Conservation (phyloP, 2,888 invertebrate species). For the Alsophila aescularia region DNA sequence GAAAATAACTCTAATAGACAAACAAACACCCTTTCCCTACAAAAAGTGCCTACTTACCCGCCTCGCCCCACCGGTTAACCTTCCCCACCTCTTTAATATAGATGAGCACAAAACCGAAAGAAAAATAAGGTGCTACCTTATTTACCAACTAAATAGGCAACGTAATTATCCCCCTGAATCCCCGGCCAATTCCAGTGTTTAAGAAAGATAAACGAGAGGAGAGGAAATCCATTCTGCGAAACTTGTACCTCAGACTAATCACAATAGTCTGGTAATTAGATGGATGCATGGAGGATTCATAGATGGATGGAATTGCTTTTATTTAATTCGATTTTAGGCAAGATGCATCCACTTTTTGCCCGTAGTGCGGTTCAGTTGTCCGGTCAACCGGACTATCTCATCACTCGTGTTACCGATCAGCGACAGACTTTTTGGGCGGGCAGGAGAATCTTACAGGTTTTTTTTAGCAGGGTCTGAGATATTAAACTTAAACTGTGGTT, state of each 20-base stretch:
- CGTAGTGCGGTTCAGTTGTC: no score
- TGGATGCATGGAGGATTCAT: conserved; percentile 49
- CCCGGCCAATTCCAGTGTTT: conserved; percentile 79
- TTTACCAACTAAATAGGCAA: conserved; percentile 69
- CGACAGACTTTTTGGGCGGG: no score
- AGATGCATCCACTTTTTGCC: no score
- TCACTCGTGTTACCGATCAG: no score
- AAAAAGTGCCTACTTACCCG: conserved; percentile 17
- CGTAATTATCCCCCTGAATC: conserved; percentile 77
- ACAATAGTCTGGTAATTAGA: conserved; percentile 64
- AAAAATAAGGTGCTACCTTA: conserved; percentile 60
- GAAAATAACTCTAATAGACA: conserved; percentile 25
- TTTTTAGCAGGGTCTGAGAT: no score
- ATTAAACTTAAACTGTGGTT: no score
- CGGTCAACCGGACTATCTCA: no score
- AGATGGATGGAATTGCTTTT: conserved; percentile 51
- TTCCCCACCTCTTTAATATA: conserved; percentile 40
- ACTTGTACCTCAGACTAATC: conserved; percentile 66
- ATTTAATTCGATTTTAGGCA: conserved; percentile 38
- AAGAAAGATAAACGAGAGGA: conserved; percentile 82
- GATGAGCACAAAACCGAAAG: conserved; percentile 49
- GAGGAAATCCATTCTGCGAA: conserved; percentile 73
- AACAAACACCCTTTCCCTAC: conserved; percentile 21
- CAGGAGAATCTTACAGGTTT: no score
- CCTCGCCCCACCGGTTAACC: conserved; percentile 25